Base-by-base conservation (phyloP, 1,140 invertebrate genomes). In the Diorhabda elongata region DNA sequence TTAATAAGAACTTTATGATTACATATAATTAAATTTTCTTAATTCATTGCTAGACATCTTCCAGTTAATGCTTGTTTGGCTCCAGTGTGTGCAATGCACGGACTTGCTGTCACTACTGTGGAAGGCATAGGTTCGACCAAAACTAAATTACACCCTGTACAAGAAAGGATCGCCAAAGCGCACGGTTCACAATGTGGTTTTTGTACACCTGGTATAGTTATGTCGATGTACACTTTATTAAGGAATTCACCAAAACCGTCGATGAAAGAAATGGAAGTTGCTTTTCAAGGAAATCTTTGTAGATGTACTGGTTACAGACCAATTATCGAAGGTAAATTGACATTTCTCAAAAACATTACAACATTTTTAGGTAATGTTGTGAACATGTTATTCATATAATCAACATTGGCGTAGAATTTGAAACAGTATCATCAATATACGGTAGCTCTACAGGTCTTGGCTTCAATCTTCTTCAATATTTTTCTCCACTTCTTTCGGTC, bases 141-240 rank as follows among this genome's bases (percentile, higher is more conserved):
- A 80, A 89, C 86, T 2, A 86, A 84, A 58, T 78, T 95, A 42
- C 92, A 96, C 82, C 90, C 93, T 0, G 90, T 92, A 5, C 94
- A 96, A 84, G 92, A 96, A 78, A 83, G 93, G 73, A 87, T 97
- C 61, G 92, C 93, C 0, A 92, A 92, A 83, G 85, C 91, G 3
- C 94, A 96, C 77, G 94, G 94, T 0, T 94, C 92, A 0, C 94
- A 96, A 83, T 96, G 94, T 79, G 94, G 94, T 4, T 96, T 95
- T 80, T 96, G 94, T 73, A 95, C 94, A 3, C 94, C 94, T 3
- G 94, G 94, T 9, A 95, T 96, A 64, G 92, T 97, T 0, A 96
- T 97, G 95, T 96, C 94, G 3, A 96, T 96, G 94, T 96, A 96
- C 75, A 87, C 91, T 0, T 81, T 96, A 41, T 79, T 96, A 0